These are phyloP conservation scores for Aythya fuligula DNA, from an alignment of 2,797 vertebrate genomes.

Conservation along the genomic window DNA sequence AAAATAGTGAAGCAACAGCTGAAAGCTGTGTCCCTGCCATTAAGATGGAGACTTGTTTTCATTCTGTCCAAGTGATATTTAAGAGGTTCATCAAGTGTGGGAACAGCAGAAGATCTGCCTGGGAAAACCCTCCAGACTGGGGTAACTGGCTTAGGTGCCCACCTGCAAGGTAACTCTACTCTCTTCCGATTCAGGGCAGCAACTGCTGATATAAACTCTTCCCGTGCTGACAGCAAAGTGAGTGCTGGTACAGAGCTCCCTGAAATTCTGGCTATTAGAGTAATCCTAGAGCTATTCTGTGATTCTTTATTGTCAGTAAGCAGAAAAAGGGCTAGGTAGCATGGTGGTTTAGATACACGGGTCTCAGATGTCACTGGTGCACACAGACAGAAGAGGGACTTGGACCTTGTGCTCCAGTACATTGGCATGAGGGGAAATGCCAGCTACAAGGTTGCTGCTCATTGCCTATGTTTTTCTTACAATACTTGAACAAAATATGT, in stretches of 20 bases:
- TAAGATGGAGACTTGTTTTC: not conserved
- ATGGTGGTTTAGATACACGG: fast-evolving
- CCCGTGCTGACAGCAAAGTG: not conserved
- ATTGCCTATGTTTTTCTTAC: not conserved
- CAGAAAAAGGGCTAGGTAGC: not conserved
- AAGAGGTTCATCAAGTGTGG: not conserved
- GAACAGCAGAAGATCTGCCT: not conserved
- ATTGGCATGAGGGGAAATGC: not conserved
- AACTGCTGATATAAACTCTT: not conserved
- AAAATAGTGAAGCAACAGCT: not conserved
- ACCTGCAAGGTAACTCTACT: fast-evolving
- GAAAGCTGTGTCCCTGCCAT: not conserved
- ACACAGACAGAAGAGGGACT: not conserved
- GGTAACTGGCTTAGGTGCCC: not conserved
- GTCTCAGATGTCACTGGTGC: not conserved
- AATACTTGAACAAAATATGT: not conserved
- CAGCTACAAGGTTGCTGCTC: not conserved
- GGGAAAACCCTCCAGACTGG: not conserved
- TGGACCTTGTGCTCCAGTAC: not conserved
- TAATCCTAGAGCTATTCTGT: not conserved
- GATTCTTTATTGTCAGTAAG: not conserved
- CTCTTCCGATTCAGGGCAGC: not conserved
- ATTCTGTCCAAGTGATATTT: not conserved
- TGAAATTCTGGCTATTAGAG: not conserved
- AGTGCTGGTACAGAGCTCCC: not conserved